A percentile compares a stretch with the other conserved stretches of the same genome.
Evolutionary conservation across 2,113 vertebrate species (phyloP).

Genomic region (Labeo catla): DNA sequence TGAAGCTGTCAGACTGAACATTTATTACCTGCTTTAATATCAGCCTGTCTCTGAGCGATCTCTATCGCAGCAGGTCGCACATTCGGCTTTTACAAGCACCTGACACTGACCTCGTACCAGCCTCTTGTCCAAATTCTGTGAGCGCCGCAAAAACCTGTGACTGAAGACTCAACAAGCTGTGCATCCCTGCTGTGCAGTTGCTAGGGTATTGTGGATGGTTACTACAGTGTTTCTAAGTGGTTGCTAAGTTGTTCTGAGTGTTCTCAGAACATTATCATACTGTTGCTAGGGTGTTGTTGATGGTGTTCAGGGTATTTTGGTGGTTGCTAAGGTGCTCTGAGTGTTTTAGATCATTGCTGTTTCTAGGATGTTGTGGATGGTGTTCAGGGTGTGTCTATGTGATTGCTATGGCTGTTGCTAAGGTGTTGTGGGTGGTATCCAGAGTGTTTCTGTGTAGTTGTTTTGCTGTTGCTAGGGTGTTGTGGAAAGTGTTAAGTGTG

Average conservation of each 20-base stretch:
- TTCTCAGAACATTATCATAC: too few relatives aligned
- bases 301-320: background rate
- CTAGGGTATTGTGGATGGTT: background rate
- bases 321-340: too few relatives aligned
- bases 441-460: background rate
- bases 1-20: conserved; percentile 47
- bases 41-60: conserved; percentile 36
- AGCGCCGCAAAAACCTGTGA: background rate
- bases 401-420: background rate
- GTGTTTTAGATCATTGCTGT: background rate
- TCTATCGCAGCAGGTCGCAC: background rate
- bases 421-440: background rate
- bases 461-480: too few relatives aligned
- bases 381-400: background rate
- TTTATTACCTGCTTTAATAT: conserved; percentile 49
- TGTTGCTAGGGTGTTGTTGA: background rate
- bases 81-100: conserved; percentile 4
- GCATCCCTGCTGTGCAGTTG: background rate
- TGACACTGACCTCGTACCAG: background rate
- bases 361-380: too few relatives aligned
- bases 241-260: background rate
- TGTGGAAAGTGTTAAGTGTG: too few relatives aligned
- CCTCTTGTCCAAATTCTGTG: conserved; percentile 3
- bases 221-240: background rate
- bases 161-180: background rate